These are phyloP conservation scores for Drosophila triauraria DNA, from an alignment of 1,140 invertebrate genomes.

Conservation along the genomic window DNA sequence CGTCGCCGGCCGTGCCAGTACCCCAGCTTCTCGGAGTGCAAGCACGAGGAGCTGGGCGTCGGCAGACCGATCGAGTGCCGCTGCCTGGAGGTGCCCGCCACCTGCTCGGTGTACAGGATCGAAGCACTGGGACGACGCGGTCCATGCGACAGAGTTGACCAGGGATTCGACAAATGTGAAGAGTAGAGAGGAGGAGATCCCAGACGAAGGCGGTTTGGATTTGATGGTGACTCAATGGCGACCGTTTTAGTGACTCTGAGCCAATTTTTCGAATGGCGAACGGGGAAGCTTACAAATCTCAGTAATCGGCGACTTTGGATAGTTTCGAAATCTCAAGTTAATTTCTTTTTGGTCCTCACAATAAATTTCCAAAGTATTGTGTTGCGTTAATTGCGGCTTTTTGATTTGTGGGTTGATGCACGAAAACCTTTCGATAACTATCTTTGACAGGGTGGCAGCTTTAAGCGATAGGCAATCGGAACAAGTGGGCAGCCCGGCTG, in stretches of 20 bases:
- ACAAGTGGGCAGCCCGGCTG: no score
- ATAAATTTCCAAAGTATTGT: not conserved
- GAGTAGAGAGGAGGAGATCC: not conserved
- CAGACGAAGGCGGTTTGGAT: not conserved
- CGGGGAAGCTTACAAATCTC: not conserved
- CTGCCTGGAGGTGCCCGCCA: conserved; percentile 1
- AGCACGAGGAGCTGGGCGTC: conserved; percentile 1
- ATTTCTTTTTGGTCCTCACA: not conserved
- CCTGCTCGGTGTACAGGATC: conserved; percentile 1
- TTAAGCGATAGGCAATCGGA: no score
- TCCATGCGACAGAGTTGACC: not conserved
- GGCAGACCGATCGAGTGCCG: conserved; percentile 24
- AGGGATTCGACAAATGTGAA: not conserved
- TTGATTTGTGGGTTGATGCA: not conserved
- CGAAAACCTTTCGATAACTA: no score
- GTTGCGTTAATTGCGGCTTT: not conserved
- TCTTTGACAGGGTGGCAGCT: no score
- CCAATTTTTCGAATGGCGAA: not conserved
- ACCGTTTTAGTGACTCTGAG: not conserved
- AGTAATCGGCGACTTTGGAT: not conserved
- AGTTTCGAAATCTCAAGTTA: not conserved
- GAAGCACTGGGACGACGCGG: not conserved
- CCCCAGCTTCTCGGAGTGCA: conserved; percentile 56
- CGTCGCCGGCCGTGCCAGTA: conserved; percentile 29
- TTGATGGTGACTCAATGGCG: not conserved